Evolutionary conservation across 2,113 vertebrate species (phyloP), one percentile per base, ranked within the genome.

Genomic region (Romanogobio albipinnatus): DNA sequence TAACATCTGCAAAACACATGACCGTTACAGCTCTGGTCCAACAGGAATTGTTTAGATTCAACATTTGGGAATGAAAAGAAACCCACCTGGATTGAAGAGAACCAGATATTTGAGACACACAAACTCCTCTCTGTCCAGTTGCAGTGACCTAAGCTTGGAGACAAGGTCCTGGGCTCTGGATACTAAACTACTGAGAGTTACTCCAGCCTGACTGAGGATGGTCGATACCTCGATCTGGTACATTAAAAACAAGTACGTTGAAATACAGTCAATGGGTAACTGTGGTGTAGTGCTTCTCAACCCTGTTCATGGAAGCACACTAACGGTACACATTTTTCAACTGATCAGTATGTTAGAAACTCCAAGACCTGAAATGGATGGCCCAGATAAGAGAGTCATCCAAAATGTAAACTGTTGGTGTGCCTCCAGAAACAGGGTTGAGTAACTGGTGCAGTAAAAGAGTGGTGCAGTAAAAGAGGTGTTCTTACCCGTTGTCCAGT

Each of bases 91-190:
- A 84, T 95, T 96, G 84, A 95, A 96, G n/a, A 96, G 92, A 33
- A 96, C 94, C 45, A 96, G 87, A 88, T 95, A 93, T 84, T 96
- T 96, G 5, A 96, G 93, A 86, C 94, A 95, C 64, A 96, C 93
- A 91, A 96, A 95, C 87, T 95, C 94, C 1, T 94, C 90, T 82
- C 87, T 91, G 92, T 96, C 95, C 22, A 95, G 88, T 56, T 94
- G 92, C 82, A 96, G 93, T 22, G 90, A 86, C 85, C 91, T 95
- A 81, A 96, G 88, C 90, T 95, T 96, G 56, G 88, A 89, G 36
- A 95, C 94, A 19, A 96, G 89, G 85, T 95, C 95, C 81, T 96
- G 95, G 4, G 93, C 90, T 59, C 95, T 92, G 19, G 92, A 93
- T 81, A 96, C 94, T 88, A 96, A 91, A 77, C 92, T 91, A 58